Percentiles rank a stretch among this genome's conserved stretches.
phyloP scores from a whole-genome alignment of 2,113 vertebrate genomes.

The Sceloporus undulatus region DNA sequence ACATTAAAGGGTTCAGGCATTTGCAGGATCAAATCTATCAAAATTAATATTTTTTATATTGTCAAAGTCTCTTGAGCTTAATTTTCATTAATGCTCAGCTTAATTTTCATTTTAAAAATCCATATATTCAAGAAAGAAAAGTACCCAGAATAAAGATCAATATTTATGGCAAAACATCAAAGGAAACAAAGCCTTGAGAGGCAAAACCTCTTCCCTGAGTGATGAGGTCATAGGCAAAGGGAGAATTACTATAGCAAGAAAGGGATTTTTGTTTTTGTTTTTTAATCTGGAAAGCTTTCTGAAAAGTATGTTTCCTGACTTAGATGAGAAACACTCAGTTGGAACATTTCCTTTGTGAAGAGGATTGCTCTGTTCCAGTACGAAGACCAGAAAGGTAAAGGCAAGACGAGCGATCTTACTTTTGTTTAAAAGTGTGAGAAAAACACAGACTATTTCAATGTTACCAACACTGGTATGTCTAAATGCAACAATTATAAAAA shows the following conservation, averaged over 20 bases:
- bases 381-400: not conserved
- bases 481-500: not conserved
- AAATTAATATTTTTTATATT: slow-evolving; percentile 48
- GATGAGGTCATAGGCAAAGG: rapidly evolving
- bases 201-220: slow-evolving; percentile 16
- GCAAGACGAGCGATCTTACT: not conserved
- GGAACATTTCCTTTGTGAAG: not conserved
- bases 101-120: slow-evolving; percentile 49
- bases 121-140: slow-evolving; percentile 34
- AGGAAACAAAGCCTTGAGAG: slow-evolving; percentile 1
- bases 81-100: slow-evolving; percentile 42
- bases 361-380: not conserved
- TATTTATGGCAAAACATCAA: not conserved
- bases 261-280: not conserved
- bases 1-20: slow-evolving; percentile 27
- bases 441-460: not conserved
- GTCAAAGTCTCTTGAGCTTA: slow-evolving; percentile 56
- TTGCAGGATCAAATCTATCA: slow-evolving; percentile 33
- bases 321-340: not conserved
- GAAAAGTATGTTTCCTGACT: not conserved
- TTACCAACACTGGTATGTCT: not conserved
- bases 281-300: not conserved
- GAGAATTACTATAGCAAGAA: slow-evolving; percentile 8
- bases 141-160: not conserved
- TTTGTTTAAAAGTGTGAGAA: not conserved